Evolutionary conservation across 2,888 invertebrate genomes (phyloP).

Genomic region (Stictocephala bisonia): DNA sequence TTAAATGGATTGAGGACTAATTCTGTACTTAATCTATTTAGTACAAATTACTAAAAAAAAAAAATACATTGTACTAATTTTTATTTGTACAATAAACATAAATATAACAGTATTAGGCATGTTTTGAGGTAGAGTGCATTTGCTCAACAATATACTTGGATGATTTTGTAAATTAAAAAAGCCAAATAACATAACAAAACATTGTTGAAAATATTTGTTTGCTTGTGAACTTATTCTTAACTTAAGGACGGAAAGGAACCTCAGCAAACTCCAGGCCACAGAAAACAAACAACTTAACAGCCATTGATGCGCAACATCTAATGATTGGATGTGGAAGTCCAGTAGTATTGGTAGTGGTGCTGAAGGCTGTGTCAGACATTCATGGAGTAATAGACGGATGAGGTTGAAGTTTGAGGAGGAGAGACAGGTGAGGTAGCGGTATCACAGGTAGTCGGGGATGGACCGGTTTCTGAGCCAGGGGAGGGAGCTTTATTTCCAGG

Average conservation of each 20-base stretch:
- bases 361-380: slow-evolving; percentile 74
- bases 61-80: no score
- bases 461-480: slow-evolving; percentile 27
- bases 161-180: no score
- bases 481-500: slow-evolving; percentile 43
- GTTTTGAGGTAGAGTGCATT: no score
- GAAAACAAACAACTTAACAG: slow-evolving; percentile 29
- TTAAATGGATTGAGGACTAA: no score
- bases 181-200: no score
- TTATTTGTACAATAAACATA: no score
- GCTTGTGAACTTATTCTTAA: no score
- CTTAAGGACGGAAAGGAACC: slow-evolving; percentile 26
- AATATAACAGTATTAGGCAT: no score
- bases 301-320: slow-evolving; percentile 28
- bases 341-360: slow-evolving; percentile 46
- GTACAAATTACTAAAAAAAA: no score
- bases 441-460: slow-evolving; percentile 4
- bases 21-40: no score
- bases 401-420: slow-evolving; percentile 52
- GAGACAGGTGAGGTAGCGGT: slow-evolving; percentile 47
- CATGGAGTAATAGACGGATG: slow-evolving; percentile 83
- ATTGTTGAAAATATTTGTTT: no score
- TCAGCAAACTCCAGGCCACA: slow-evolving; percentile 1
- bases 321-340: slow-evolving; percentile 1
- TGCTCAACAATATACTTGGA: no score